Base-by-base conservation (phyloP, 2,888 invertebrate species). In the Phorcus lineatus region DNA sequence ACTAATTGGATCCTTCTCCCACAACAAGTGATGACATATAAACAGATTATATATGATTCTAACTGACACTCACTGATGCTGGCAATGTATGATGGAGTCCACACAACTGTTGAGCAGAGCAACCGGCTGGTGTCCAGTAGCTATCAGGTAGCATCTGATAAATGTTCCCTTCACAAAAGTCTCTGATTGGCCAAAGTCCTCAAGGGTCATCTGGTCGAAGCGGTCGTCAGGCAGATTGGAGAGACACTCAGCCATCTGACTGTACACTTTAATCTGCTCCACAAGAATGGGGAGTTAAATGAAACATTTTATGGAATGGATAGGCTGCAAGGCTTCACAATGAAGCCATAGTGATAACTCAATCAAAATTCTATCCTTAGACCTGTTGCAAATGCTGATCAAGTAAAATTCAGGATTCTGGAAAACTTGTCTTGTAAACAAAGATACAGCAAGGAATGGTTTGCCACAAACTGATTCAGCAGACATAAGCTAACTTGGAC, bases 51-150 rank as follows among this genome's bases (percentile, higher is more conserved):
- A n/a, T n/a, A n/a, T n/a, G n/a, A n/a, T n/a, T n/a, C n/a, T n/a
- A n/a, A n/a, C 47, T 47, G 47, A 47, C 11, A 40, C 77, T 66
- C 81, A 89, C 89, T 85, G 84, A 7, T 79, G 55, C n/a, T 79
- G 76, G 76, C 79, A 82, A 62, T 88, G 89, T 47, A 90, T 82
- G 31, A 86, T 82, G 57, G 88, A 87, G 86, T 92, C 91, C 11
- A 92, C 87, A 84, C 88, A 89, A 40, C 88, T 86, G 81, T 92
- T 92, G 6, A 92, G 86, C 40, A 91, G 81, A 22, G 89, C 84
- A 2, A 91, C 83, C 3, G 91, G 91, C 81, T 92, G 92, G 47
- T 82, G 84, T 28, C 91, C 91, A 28, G 85, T 81, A 6, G 87
- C 89, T 55, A 92, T 91, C 28, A 91, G 84, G 79, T 86, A 88